Percentiles rank a stretch among this genome's conserved stretches.
phyloP scores from a whole-genome alignment of 2,797 vertebrate genomes.

The Paguma larvata region DNA sequence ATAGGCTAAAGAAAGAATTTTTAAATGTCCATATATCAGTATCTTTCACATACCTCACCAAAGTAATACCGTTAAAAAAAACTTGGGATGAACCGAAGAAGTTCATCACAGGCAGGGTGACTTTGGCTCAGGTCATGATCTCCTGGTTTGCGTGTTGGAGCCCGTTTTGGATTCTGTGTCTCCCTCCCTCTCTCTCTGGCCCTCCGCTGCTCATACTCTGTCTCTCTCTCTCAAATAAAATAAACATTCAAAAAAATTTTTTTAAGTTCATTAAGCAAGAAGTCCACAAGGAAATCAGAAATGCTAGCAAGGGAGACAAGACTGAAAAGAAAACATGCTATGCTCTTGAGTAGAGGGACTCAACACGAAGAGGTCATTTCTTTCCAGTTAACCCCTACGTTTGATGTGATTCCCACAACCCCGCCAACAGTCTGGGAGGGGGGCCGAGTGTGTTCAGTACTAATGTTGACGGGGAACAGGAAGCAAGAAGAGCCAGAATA shows the following conservation, averaged over 20 bases:
- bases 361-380: background rate
- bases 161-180: too few relatives aligned
- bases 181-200: too few relatives aligned
- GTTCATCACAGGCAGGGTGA: background rate
- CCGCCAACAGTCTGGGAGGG: too few relatives aligned
- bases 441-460: background rate
- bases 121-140: too few relatives aligned
- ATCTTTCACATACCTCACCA: background rate
- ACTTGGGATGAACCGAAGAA: background rate
- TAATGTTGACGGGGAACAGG: background rate
- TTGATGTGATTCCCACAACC: background rate
- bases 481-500: background rate
- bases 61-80: background rate
- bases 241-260: too few relatives aligned
- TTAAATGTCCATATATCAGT: background rate
- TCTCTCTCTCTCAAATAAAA: too few relatives aligned
- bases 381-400: background rate
- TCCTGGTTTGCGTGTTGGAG: too few relatives aligned
- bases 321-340: background rate
- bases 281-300: background rate
- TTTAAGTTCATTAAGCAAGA: background rate
- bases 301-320: background rate
- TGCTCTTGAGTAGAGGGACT: background rate
- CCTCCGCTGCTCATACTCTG: too few relatives aligned
- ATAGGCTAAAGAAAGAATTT: background rate